Evolutionary conservation across 2,797 vertebrate species (phyloP), one percentile per base, ranked within the genome.

Genomic region (Mareca strepera): DNA sequence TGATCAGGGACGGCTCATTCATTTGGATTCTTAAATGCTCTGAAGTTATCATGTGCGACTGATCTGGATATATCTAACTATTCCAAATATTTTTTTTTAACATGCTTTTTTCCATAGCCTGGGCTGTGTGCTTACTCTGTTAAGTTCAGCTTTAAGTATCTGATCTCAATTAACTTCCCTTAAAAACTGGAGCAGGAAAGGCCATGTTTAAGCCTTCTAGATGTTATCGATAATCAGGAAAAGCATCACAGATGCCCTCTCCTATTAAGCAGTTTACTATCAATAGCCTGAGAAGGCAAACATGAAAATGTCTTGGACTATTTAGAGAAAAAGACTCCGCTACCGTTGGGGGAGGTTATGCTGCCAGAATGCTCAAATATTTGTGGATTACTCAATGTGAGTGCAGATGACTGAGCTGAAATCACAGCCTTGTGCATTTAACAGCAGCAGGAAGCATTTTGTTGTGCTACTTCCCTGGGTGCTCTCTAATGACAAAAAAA

Each of bases 381-480:
- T 97, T 97, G 97, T 93, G 97, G 97, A 90, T 95, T 96, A 84
- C 91, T 96, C 88, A 39, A 53, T 86, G 95, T 95, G 96, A 92
- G 93, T 96, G 92, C 94, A 79, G 94, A 96, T 95, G 96, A 95
- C 80, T 89, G 96, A 96, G 95, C 88, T 90, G 97, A 96, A 95
- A 94, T 97, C 95, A 74, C 97, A 97, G 91, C 86, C 92, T 91
- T 76, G 90, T 25, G 93, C 52, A 6, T 96, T 86, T 90, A 96
- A 88, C 93, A 94, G 93, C 97, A 97, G 97, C 97, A 97, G 97
- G 97, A 98, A 98, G 90, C 96, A 81, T 97, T 98, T 98, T 97
- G 97, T 97, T 97, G 96, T 97, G 96, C 97, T 97, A 66, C 97
- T 97, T 98, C 96, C 96, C 96, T 97, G 96, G 95, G 94, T 97